Evolutionary conservation across 2,797 vertebrate species (phyloP).

Genomic region (Potorous gilbertii): DNA sequence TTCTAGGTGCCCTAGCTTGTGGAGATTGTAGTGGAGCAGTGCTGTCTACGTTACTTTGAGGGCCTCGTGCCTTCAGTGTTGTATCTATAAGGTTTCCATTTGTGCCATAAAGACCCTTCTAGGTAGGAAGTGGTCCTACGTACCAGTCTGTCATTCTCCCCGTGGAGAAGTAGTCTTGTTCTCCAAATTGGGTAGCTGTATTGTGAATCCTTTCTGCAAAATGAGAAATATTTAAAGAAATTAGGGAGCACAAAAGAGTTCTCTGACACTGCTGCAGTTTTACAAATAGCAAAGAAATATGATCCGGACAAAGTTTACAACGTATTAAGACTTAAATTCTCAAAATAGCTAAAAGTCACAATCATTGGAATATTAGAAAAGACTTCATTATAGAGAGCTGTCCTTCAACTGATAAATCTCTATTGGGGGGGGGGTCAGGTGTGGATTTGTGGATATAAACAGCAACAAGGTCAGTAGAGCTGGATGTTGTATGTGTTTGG

Average conservation of each 20-base stretch:
- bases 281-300: neutral
- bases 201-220: neutral
- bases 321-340: too few relatives aligned
- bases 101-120: neutral
- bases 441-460: too few relatives aligned
- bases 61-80: too few relatives aligned
- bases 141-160: neutral
- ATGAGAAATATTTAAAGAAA: neutral
- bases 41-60: too few relatives aligned
- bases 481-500: too few relatives aligned
- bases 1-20: too few relatives aligned
- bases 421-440: too few relatives aligned
- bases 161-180: neutral
- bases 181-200: neutral
- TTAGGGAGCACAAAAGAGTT: neutral
- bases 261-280: neutral
- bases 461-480: neutral
- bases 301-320: too few relatives aligned
- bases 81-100: neutral
- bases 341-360: neutral
- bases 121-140: neutral
- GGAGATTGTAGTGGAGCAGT: too few relatives aligned
- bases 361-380: neutral
- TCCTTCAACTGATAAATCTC: too few relatives aligned
- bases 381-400: neutral